Evolutionary conservation across 2,113 vertebrate species (phyloP).

Genomic region (Seriola aureovittata): DNA sequence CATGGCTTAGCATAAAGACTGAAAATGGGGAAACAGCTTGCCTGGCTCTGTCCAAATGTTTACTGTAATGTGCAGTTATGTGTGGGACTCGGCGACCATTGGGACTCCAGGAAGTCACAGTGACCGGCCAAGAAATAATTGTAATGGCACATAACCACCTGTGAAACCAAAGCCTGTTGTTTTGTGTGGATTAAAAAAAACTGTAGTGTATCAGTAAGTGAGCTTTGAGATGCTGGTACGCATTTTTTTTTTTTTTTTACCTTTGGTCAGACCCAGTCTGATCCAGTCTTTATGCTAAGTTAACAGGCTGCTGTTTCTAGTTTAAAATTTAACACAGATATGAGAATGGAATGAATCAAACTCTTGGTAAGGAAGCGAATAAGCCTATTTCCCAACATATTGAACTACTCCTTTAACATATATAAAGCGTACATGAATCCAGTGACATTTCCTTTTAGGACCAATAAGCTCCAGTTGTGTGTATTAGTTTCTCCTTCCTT

Average conservation of each 20-base stretch:
- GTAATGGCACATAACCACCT: no score
- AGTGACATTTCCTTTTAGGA: constrained; percentile 22
- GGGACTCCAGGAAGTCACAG: no score
- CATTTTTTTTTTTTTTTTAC: no score
- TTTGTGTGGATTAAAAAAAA: background rate
- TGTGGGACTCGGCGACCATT: no score
- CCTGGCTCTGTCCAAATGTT: no score
- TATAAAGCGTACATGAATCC: background rate
- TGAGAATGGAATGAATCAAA: background rate
- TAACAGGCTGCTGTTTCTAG: constrained; percentile 1
- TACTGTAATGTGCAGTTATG: no score
- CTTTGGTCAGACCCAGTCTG: background rate
- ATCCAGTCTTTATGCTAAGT: background rate
- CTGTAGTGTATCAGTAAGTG: no score
- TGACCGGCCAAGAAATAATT: no score
- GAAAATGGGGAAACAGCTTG: background rate
- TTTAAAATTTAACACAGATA: background rate
- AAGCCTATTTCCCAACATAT: background rate
- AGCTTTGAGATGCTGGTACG: no score
- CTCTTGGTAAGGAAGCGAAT: background rate
- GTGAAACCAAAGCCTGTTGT: background rate
- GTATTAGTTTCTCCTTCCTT: constrained; percentile 23
- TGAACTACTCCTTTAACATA: background rate
- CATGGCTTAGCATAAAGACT: background rate
- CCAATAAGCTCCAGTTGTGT: constrained; percentile 21